Base-by-base conservation (phyloP, 2,888 invertebrate species). In the Cosmia trapezina region DNA sequence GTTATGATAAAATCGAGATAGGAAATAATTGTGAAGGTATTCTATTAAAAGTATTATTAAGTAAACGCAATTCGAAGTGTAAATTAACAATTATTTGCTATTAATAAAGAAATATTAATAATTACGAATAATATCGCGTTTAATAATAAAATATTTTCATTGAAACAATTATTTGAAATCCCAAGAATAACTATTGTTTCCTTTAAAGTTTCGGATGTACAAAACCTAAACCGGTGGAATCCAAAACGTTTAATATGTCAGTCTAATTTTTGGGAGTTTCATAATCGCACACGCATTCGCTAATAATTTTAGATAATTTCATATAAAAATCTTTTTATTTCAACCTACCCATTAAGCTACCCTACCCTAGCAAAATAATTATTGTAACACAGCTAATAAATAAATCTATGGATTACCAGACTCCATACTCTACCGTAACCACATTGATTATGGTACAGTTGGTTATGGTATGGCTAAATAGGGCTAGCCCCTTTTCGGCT, bases 211-310 rank as follows among this genome's bases (percentile, higher is more conserved):
- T 54, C 22, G 4, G 12, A 28, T 19, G 6, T 64, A 63, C 28
- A 51, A 70, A 63, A 47, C 53, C 1, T 57, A 53, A 76, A 9
- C 33, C n/a, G 14, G 3, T 59, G 62, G 33, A 72, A 53, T 72
- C 7, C 19, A 49, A 62, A 61, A 65, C 14, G 9, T 65, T 67
- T 45, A 56, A 57, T 37, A 51, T 64, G 33, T 70, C 83, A 78
- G 73, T 68, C 76, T 4, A 63, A 56, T 59, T 71, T 80, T 74
- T 68, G 70, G 74, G 70, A 79, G 62, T 71, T 74, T 56, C 59
- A 74, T 71, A 78, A 77, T 28, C 71, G 62, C 73, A 73, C 78
- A 78, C 67, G 79, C 83, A 84, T 86, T 81, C 85, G 70, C 80
- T 66, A 81, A 78, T 66, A 81, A 78, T 62, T 76, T 66, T 75